Base-by-base conservation (phyloP, 2,888 invertebrate genomes). In the Acronicta psi region DNA sequence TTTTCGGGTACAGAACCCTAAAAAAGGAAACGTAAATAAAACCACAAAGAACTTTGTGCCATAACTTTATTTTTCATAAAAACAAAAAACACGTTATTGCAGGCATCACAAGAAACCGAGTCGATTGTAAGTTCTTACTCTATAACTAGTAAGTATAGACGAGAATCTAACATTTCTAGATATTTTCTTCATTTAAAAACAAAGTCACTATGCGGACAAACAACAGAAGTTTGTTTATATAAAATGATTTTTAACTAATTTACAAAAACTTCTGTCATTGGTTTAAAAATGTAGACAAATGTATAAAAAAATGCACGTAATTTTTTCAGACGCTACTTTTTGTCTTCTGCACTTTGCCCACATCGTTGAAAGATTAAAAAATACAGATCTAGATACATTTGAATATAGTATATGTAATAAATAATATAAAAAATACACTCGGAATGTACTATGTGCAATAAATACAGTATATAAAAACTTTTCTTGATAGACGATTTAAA, bases 21-120 rank as follows among this genome's bases (percentile, higher is more conserved):
- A n/a, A n/a, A 11, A 17, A 23, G 25, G n/a, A n/a, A n/a, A 9
- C 9, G 6, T n/a, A 37, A 69, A 71, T 60, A 56, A 75, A 72
- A 74, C 70, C 2, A 73, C 50, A 55, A 46, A 51, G 44, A 37
- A 52, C 51, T 83, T 88, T 90, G 91, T 92, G 91, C 90, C 89
- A 89, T 89, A 88, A 87, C 74, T 90, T 90, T 89, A 87, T 88
- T 87, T 83, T 85, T 86, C 79, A 81, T 78, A 84, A 80, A 88
- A 89, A 90, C 87, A 90, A 87, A 85, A 84, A 84, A 84, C 84
- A 85, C 80, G 75, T 87, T 86, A 88, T 86, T 88, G 88, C 88
- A 79, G 75, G 77, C 86, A 82, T 85, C 85, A 83, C 86, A 86
- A 81, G 77, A 64, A 77, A 73, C 70, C 73, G 60, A 66, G 51